Percentiles rank a stretch among this genome's conserved stretches.
Evolutionary conservation across 2,797 vertebrate genomes (phyloP).

Genomic region (Spondyliosoma cantharus): DNA sequence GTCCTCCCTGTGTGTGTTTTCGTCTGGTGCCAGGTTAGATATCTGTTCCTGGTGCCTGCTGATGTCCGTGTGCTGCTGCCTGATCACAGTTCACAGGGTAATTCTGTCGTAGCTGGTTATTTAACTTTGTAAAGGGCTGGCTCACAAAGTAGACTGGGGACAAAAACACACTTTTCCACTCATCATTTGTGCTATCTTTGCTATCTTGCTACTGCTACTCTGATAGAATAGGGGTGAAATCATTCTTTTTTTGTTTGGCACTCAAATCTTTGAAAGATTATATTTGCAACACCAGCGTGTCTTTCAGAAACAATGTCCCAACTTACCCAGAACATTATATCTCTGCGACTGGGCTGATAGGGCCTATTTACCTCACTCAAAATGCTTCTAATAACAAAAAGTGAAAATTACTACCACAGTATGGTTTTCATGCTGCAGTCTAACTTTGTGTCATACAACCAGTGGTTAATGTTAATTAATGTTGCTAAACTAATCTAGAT

Average conservation of each 20-base stretch:
- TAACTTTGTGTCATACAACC: background rate
- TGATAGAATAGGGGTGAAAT: constrained; percentile 22
- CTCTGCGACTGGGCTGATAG: background rate
- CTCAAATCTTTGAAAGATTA: constrained; percentile 13
- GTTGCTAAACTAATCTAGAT: background rate
- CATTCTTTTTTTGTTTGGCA: background rate
- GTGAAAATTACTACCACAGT: background rate
- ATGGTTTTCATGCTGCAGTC: background rate
- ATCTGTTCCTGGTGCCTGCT: constrained; percentile 56
- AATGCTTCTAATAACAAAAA: background rate
- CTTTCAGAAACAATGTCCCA: background rate
- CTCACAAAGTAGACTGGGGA: background rate
- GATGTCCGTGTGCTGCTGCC: constrained; percentile 45
- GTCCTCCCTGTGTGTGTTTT: constrained; percentile 64
- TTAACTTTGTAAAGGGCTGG: constrained; percentile 26
- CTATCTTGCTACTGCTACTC: background rate
- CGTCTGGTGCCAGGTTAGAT: constrained; percentile 67
- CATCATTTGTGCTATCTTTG: background rate
- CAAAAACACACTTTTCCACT: background rate
- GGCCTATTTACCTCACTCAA: background rate
- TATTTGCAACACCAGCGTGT: constrained; percentile 1
- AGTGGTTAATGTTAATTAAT: background rate
- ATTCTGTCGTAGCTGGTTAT: constrained; percentile 23
- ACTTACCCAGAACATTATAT: too few species aligned
- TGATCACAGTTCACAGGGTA: constrained; percentile 50